Evolutionary conservation across 2,888 invertebrate species (phyloP).

Genomic region (Plagodis pulveraria): DNA sequence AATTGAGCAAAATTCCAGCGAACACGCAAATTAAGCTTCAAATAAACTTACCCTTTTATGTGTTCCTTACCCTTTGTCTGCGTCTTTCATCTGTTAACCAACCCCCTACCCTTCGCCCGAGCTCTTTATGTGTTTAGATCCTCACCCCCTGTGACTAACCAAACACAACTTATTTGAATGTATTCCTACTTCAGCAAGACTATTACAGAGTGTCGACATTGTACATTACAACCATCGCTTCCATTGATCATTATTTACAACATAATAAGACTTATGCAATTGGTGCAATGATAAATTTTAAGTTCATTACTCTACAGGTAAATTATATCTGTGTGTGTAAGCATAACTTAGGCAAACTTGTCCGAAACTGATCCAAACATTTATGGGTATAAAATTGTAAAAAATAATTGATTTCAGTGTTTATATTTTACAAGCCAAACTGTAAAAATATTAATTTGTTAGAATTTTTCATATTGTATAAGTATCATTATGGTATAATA

Average conservation of each 20-base stretch:
- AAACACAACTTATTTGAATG: slow-evolving; percentile 80
- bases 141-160: slow-evolving; percentile 81
- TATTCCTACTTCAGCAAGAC: slow-evolving; percentile 76
- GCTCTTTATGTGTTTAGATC: slow-evolving; percentile 85
- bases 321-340: no score
- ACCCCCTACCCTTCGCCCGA: slow-evolving; percentile 82
- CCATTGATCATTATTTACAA: slow-evolving; percentile 67
- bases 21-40: slow-evolving; percentile 85
- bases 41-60: slow-evolving; percentile 86
- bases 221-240: slow-evolving; percentile 82
- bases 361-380: no score
- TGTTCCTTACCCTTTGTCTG: slow-evolving; percentile 90
- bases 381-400: no score
- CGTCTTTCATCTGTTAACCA: slow-evolving; percentile 91
- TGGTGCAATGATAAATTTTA: slow-evolving; percentile 71
- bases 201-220: slow-evolving; percentile 72
- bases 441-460: no score
- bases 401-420: no score
- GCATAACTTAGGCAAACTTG: no score
- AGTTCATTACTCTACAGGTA: slow-evolving; percentile 2
- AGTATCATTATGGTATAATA: no score
- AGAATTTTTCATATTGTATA: no score
- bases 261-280: slow-evolving; percentile 66
- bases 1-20: slow-evolving; percentile 81
- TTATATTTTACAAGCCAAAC: no score